phyloP scores from a whole-genome alignment of 2,797 vertebrate genomes.

The Helicolenus hilgendorfi region DNA sequence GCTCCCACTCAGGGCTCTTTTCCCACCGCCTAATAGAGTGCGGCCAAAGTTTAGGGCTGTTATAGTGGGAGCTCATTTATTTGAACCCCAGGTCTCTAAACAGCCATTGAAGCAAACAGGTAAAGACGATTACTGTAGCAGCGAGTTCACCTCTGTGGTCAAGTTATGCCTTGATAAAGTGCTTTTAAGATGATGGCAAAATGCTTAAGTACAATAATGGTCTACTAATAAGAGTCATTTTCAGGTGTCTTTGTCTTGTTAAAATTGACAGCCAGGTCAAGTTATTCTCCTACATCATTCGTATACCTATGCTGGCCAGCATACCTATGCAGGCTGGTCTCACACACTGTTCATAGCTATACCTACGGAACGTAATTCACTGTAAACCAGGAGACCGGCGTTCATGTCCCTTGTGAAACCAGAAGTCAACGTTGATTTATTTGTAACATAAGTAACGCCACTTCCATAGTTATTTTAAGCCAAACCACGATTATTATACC shows the following conservation, averaged over 20 bases:
- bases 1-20: slow-evolving; percentile 60
- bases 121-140: background rate
- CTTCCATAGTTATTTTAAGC: too few species aligned
- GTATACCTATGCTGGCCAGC: too few species aligned
- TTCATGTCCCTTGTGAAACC: background rate
- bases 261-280: too few species aligned
- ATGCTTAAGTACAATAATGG: too few species aligned
- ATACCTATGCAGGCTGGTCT: too few species aligned
- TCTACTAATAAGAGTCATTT: background rate
- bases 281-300: too few species aligned
- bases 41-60: slow-evolving; percentile 72
- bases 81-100: slow-evolving; percentile 22
- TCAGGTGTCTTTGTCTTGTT: background rate
- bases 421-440: background rate
- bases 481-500: too few species aligned
- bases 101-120: background rate
- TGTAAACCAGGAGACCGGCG: background rate
- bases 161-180: background rate
- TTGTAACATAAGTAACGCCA: too few species aligned
- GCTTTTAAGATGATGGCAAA: background rate
- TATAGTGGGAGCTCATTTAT: slow-evolving; percentile 56
- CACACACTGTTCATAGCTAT: background rate
- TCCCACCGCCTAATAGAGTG: slow-evolving; percentile 70
- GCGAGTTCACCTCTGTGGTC: background rate
- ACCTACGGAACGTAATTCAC: background rate